phyloP scores from a whole-genome alignment of 2,113 vertebrate species.

The Petromus typicus region DNA sequence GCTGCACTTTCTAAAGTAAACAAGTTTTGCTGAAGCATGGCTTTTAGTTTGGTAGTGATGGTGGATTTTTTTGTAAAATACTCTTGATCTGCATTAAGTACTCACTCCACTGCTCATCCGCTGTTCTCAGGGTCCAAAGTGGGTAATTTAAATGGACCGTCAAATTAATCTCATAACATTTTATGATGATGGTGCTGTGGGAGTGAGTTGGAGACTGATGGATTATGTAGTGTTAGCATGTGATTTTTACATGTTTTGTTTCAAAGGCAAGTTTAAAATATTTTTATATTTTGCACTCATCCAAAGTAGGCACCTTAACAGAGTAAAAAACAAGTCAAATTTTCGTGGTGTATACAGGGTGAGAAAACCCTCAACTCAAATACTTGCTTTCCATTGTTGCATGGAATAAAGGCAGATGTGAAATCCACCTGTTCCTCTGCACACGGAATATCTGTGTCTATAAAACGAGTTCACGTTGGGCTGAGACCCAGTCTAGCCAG shows the following conservation, averaged over 20 bases:
- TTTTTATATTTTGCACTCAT: not conserved
- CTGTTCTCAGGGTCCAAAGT: constrained; percentile 56
- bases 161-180: constrained; percentile 53
- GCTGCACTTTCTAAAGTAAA: constrained; percentile 55
- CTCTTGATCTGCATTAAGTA: constrained; percentile 9
- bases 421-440: not conserved
- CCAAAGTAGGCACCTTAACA: not conserved
- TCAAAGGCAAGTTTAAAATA: not conserved
- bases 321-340: not conserved
- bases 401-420: not conserved
- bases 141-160: constrained; percentile 66
- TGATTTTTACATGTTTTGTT: not conserved
- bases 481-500: not conserved
- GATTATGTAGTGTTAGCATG: not conserved
- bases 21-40: constrained; percentile 5
- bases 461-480: not conserved
- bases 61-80: constrained; percentile 30
- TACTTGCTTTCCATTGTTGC: not conserved
- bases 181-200: not conserved
- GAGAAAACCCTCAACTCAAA: not conserved
- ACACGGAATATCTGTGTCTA: not conserved
- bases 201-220: not conserved
- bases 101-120: not conserved
- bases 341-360: not conserved
- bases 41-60: constrained; percentile 61